Conservation (phyloP, 2,888 invertebrate species). For the Cataglyphis rosenhaueri region DNA sequence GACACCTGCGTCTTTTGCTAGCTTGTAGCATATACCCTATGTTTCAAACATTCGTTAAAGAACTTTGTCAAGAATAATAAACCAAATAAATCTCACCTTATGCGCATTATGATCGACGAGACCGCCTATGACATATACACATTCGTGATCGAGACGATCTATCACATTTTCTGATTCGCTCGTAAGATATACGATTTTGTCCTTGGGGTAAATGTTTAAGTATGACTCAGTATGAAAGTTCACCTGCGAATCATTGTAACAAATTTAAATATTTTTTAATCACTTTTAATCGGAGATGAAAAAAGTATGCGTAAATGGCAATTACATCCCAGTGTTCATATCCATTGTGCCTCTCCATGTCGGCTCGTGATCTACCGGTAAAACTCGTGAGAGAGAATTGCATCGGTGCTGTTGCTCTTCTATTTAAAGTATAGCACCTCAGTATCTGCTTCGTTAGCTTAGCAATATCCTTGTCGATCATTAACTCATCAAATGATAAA, state of each 20-base stretch:
- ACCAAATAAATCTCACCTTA: constrained; percentile 87
- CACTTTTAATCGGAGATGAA: not conserved
- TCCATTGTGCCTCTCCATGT: constrained; percentile 93
- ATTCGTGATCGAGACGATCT: constrained; percentile 90
- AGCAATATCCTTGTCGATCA: constrained; percentile 95
- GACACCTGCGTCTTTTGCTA: constrained; percentile 92
- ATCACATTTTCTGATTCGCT: constrained; percentile 97
- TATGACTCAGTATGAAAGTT: constrained; percentile 90
- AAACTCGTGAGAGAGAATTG: constrained; percentile 94
- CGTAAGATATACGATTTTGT: constrained; percentile 95
- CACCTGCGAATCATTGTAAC: constrained; percentile 86
- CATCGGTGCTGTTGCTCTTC: constrained; percentile 92
- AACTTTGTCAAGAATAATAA: constrained; percentile 42
- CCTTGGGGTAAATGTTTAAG: constrained; percentile 90
- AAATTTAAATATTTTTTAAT: constrained; percentile 4
- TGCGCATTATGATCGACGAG: constrained; percentile 98
- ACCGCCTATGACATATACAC: constrained; percentile 98
- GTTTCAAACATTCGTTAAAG: constrained; percentile 41
- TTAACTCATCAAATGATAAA: constrained; percentile 95
- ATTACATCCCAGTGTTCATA: constrained; percentile 95
- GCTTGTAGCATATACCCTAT: constrained; percentile 93
- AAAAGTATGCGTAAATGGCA: not conserved
- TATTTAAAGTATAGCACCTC: constrained; percentile 95
- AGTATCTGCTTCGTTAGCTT: constrained; percentile 96
- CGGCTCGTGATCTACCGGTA: constrained; percentile 90